Percentiles rank a stretch among this genome's conserved stretches.
phyloP scores from a whole-genome alignment of 2,113 vertebrate genomes.

The Rhinichthys klamathensis region DNA sequence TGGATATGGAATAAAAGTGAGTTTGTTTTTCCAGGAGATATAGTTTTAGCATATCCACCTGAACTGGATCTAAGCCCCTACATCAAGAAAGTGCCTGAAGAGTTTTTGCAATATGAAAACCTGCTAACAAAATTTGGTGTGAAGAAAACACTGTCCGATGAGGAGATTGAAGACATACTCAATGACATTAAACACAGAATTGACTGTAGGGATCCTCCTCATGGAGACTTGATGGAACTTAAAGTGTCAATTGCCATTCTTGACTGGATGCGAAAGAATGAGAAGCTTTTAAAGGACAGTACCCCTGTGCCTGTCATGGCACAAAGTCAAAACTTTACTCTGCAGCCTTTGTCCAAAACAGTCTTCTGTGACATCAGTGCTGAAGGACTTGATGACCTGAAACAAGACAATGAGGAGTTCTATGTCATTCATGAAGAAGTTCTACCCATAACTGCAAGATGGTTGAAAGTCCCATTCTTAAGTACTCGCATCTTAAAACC shows the following conservation, averaged over 20 bases:
- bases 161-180: slow-evolving; percentile 73
- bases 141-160: slow-evolving; percentile 58
- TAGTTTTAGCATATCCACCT: slow-evolving; percentile 76
- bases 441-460: slow-evolving; percentile 72
- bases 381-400: slow-evolving; percentile 67
- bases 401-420: slow-evolving; percentile 67
- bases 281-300: slow-evolving; percentile 58
- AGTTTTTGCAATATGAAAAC: slow-evolving; percentile 71
- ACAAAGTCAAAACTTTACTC: slow-evolving; percentile 65
- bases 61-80: slow-evolving; percentile 76
- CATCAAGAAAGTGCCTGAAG: slow-evolving; percentile 74
- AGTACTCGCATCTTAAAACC: slow-evolving; percentile 79
- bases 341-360: slow-evolving; percentile 69
- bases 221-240: slow-evolving; percentile 71
- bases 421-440: slow-evolving; percentile 80
- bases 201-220: slow-evolving; percentile 58
- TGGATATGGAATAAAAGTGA: slow-evolving; percentile 78
- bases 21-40: slow-evolving; percentile 73
- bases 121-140: slow-evolving; percentile 77
- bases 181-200: slow-evolving; percentile 67
- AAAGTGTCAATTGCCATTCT: slow-evolving; percentile 76
- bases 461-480: slow-evolving; percentile 74
- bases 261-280: slow-evolving; percentile 78
- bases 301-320: slow-evolving; percentile 75
- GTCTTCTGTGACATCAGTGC: slow-evolving; percentile 81